Base-by-base conservation (phyloP, 2,888 invertebrate species). In the Dyspetes luteomarginatus region DNA sequence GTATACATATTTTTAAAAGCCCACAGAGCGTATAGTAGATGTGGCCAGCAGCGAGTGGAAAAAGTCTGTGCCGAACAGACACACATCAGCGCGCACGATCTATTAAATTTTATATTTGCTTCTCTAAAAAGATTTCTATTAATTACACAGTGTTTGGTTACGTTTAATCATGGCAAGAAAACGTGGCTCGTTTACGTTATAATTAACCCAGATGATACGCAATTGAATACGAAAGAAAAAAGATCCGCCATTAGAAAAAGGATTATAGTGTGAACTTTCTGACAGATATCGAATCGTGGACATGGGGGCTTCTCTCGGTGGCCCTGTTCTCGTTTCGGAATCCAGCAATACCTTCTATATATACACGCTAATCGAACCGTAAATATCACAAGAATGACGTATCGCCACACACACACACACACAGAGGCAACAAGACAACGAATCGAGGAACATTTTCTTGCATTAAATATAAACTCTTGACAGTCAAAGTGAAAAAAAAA, bases 281-380 rank as follows among this genome's bases (percentile, higher is more conserved):
- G 62, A 55, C 41, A 36, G 72, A 71, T 72, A 60, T 76, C 71
- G 72, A 80, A 72, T 71, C 65, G 22, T 60, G 58, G 22, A 48
- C 36, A 30, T 9, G 43, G 22, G 71, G 48, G 68, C 68, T 48
- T 64, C 62, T 19, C 56, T 45, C 17, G n/a, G 36, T 50, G 76
- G 62, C 76, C 80, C 72, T 68, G 80, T 62, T 81, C 80, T 72
- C 67, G 67, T 76, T 80, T 76, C 76, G 76, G 64, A 81, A 68
- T 60, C 60, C 67, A 56, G 28, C 36, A 43, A 69, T 36, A 43
- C 62, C 22, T 17, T 19, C 50, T n/a, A 7, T 9, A n/a, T n/a
- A n/a, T n/a, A n/a, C n/a, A n/a, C 12, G 52, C 60, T 26, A 15
- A 3, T 62, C 45, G 19, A 65, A 67, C 52, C 64, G 65, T 62